These are phyloP conservation scores for Gymnodraco acuticeps DNA, from an alignment of 2,797 vertebrate species.

Conservation along the genomic window DNA sequence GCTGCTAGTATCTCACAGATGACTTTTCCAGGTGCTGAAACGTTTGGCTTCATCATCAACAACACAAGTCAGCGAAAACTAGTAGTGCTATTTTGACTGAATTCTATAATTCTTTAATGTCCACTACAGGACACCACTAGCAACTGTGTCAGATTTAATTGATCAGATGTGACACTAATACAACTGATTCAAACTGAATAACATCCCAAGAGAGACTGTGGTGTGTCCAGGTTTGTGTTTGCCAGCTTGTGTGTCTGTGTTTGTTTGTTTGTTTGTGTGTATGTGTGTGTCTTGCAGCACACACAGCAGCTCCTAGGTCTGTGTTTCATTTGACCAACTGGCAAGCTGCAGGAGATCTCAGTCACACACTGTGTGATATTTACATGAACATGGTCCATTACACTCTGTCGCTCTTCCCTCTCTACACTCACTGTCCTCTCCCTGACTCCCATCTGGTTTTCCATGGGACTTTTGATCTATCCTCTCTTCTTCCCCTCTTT, in stretches of 20 bases:
- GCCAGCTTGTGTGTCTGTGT: slow-evolving; percentile 10
- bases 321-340: slow-evolving; percentile 65
- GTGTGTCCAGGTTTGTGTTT: slow-evolving; percentile 13
- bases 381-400: slow-evolving; percentile 66
- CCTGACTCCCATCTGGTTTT: slow-evolving; percentile 63
- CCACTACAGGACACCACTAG: rapidly evolving
- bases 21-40: slow-evolving; percentile 24
- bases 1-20: slow-evolving; percentile 11
- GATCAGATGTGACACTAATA: no score
- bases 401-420: slow-evolving; percentile 52
- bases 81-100: background rate
- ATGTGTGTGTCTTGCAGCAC: slow-evolving; percentile 39
- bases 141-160: background rate
- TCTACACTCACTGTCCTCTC: slow-evolving; percentile 59
- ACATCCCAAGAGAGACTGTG: no score
- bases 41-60: background rate
- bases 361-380: slow-evolving; percentile 56
- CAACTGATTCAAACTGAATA: no score
- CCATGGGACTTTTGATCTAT: slow-evolving; percentile 32
- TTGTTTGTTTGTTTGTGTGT: slow-evolving; percentile 28
- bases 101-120: background rate
- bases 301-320: slow-evolving; percentile 47
- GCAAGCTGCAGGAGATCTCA: slow-evolving; percentile 43
- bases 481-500: slow-evolving; percentile 10
- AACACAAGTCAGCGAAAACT: background rate